phyloP scores from a whole-genome alignment of 2,888 invertebrate genomes.

The Bombyx huttoni region DNA sequence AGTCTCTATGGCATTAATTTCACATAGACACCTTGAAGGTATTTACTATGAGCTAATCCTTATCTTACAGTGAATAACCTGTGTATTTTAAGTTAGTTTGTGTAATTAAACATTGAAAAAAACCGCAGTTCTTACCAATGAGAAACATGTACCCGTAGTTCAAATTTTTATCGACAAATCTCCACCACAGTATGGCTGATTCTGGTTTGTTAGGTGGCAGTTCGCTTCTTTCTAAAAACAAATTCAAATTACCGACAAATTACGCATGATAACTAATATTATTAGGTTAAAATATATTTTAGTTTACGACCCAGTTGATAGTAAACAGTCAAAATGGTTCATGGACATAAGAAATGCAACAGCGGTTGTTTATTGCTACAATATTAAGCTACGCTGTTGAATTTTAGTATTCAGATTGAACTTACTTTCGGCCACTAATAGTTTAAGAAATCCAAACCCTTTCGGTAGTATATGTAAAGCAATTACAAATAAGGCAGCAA shows the following conservation, averaged over 20 bases:
- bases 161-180: conserved; percentile 40
- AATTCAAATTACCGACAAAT: too few relatives aligned
- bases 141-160: conserved; percentile 44
- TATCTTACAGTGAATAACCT: too few relatives aligned
- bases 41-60: too few relatives aligned
- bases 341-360: neutral
- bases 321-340: too few relatives aligned
- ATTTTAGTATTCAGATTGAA: conserved; percentile 2
- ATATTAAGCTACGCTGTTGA: neutral
- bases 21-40: too few relatives aligned
- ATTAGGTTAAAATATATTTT: too few relatives aligned
- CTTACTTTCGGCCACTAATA: conserved; percentile 29
- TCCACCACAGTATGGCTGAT: conserved; percentile 43
- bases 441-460: conserved; percentile 18
- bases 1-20: too few relatives aligned
- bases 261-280: too few relatives aligned
- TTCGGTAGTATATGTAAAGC: conserved; percentile 30
- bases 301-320: too few relatives aligned
- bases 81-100: too few relatives aligned
- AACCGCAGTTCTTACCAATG: conserved; percentile 21
- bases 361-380: neutral
- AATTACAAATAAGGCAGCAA: conserved; percentile 30
- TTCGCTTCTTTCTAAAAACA: conserved; percentile 34
- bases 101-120: neutral
- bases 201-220: conserved; percentile 33